Percentiles rank a stretch among this genome's conserved stretches.
These are phyloP conservation scores for Ormyrus nitidulus DNA, from an alignment of 2,888 invertebrate genomes.

Conservation along the genomic window DNA sequence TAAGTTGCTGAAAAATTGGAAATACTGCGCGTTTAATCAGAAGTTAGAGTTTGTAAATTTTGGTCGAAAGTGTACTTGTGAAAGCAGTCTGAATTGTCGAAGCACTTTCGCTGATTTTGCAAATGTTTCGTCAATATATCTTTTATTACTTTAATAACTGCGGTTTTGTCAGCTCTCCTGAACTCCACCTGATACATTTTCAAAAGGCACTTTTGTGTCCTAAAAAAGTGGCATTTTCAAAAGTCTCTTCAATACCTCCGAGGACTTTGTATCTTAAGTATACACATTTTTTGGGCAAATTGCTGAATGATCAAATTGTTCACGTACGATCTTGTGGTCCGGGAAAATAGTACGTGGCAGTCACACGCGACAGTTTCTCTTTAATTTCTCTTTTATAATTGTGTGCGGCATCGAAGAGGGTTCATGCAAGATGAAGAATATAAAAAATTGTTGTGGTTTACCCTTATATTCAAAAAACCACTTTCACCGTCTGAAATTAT, in stretches of 20 bases:
- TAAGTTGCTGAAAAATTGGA: not conserved
- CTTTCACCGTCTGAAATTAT: conserved; percentile 44
- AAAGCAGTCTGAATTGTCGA: not conserved
- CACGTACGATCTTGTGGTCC: not conserved
- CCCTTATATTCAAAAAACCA: conserved; percentile 29
- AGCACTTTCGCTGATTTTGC: conserved; percentile 30
- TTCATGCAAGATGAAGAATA: conserved; percentile 36
- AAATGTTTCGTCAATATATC: not conserved
- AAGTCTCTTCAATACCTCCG: not conserved
- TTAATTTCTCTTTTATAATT: conserved; percentile 23
- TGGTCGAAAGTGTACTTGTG: too few species aligned
- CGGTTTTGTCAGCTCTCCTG: conserved; percentile 18
- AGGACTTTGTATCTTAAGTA: conserved; percentile 23
- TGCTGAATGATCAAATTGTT: conserved; percentile 24
- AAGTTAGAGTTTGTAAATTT: too few species aligned
- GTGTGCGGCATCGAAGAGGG: conserved; percentile 2
- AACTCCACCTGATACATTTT: not conserved
- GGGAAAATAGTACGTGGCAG: not conserved
- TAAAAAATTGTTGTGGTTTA: conserved; percentile 48
- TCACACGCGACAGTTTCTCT: conserved; percentile 48
- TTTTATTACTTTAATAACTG: conserved; percentile 16
- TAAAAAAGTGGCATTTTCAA: conserved; percentile 2
- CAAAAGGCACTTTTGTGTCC: conserved; percentile 1
- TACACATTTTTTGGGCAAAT: conserved; percentile 17
- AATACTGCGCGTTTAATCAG: not conserved